phyloP scores from a whole-genome alignment of 2,113 vertebrate genomes.

The Indicator maculatus region DNA sequence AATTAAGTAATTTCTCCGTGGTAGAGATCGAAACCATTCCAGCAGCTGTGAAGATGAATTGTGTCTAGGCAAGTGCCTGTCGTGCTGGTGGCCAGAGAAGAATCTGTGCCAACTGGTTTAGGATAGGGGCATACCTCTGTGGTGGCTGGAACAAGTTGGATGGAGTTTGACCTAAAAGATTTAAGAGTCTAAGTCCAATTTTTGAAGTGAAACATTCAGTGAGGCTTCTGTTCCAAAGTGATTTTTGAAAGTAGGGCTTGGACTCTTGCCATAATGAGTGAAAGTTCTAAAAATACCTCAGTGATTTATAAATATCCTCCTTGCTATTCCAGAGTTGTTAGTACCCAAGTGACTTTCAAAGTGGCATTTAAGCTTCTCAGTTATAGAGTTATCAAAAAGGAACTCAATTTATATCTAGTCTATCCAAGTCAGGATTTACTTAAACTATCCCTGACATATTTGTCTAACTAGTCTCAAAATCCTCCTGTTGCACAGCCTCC shows the following conservation, averaged over 20 bases:
- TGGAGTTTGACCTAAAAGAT: background rate
- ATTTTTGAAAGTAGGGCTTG: slow-evolving; percentile 15
- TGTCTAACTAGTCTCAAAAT: slow-evolving; percentile 37
- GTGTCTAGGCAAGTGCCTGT: background rate
- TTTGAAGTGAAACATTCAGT: background rate
- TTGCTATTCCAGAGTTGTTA: background rate
- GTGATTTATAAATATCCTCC: slow-evolving; percentile 13
- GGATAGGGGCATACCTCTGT: background rate
- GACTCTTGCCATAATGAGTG: background rate
- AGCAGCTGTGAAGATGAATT: background rate
- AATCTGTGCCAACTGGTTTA: background rate
- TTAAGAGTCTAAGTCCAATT: background rate
- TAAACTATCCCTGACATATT: background rate
- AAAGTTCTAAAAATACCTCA: slow-evolving; percentile 36
- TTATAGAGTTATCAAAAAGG: slow-evolving; percentile 6
- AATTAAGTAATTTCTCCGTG: background rate
- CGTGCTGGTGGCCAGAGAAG: background rate
- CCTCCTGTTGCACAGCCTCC: background rate
- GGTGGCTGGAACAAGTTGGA: background rate
- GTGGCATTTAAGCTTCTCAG: slow-evolving; percentile 21
- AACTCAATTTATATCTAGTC: background rate
- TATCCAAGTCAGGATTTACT: slow-evolving; percentile 6
- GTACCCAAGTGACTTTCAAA: slow-evolving; percentile 7
- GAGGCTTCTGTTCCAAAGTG: background rate
- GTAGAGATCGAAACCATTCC: background rate